A percentile compares a stretch with the other conserved stretches of the same genome.
Conservation (phyloP, 2,888 invertebrate species). For the Tenthredo amoena region DNA sequence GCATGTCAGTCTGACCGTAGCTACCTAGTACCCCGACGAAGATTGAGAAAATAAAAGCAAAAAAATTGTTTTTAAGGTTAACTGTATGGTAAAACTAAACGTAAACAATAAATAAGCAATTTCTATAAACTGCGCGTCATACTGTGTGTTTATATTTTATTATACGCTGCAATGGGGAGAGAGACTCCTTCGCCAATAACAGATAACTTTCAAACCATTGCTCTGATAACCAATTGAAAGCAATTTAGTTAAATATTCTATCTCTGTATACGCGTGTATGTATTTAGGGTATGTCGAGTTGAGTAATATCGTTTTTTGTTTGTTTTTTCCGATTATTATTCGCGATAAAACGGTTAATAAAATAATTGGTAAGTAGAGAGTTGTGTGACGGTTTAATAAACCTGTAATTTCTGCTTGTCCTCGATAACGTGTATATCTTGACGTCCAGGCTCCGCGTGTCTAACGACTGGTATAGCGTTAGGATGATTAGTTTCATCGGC, state of each 20-base stretch:
- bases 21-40: not conserved
- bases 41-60: too few species aligned
- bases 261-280: not conserved
- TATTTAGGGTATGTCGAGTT: not conserved
- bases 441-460: constrained; percentile 66
- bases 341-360: too few species aligned
- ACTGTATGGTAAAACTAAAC: too few species aligned
- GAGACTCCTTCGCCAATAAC: too few species aligned
- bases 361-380: too few species aligned
- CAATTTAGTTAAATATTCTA: not conserved
- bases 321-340: not conserved
- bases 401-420: constrained; percentile 87
- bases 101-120: too few species aligned
- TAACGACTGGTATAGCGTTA: constrained; percentile 66
- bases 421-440: constrained; percentile 87
- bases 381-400: constrained; percentile 54
- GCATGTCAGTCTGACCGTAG: not conserved
- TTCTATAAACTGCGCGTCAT: too few species aligned
- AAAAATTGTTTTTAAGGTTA: too few species aligned
- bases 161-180: too few species aligned
- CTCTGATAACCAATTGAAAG: constrained; percentile 6
- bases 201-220: not conserved
- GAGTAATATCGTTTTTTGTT: not conserved
- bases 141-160: too few species aligned
- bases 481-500: constrained; percentile 70